Conservation (phyloP, 2,888 invertebrate species). For the Andrena chrysosceles region DNA sequence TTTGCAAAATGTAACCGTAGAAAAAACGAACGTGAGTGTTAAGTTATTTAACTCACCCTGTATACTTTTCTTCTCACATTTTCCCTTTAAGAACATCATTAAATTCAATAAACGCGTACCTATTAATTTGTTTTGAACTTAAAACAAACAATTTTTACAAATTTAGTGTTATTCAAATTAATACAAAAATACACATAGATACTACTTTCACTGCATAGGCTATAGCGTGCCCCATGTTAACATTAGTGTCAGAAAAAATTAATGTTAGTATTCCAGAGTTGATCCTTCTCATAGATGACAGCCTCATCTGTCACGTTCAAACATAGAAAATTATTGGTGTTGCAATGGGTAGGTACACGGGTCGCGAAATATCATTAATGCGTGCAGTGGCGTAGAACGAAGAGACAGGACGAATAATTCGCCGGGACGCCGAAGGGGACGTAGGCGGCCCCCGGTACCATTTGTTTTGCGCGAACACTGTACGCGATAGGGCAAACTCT, state of each 20-base stretch:
- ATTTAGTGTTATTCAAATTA: no score
- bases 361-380: slow-evolving; percentile 72
- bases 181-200: no score
- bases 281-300: background rate
- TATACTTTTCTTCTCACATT: no score
- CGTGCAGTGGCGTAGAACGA: slow-evolving; percentile 74
- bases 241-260: no score
- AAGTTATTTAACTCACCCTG: no score
- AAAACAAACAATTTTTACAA: no score
- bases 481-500: slow-evolving; percentile 71
- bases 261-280: background rate
- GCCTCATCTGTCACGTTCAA: slow-evolving; percentile 4
- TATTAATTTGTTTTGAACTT: no score
- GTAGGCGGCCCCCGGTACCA: slow-evolving; percentile 73
- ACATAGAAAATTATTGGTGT: slow-evolving; percentile 32
- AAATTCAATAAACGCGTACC: no score
- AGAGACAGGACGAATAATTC: slow-evolving; percentile 68
- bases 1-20: background rate
- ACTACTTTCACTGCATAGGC: no score
- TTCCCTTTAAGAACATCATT: no score
- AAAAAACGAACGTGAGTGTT: no score
- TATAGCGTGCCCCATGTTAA: no score
- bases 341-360: slow-evolving; percentile 22
- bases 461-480: slow-evolving; percentile 68
- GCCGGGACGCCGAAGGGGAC: slow-evolving; percentile 68